Evolutionary conservation across 2,888 invertebrate genomes (phyloP).

Genomic region (Strigamia crassipes): DNA sequence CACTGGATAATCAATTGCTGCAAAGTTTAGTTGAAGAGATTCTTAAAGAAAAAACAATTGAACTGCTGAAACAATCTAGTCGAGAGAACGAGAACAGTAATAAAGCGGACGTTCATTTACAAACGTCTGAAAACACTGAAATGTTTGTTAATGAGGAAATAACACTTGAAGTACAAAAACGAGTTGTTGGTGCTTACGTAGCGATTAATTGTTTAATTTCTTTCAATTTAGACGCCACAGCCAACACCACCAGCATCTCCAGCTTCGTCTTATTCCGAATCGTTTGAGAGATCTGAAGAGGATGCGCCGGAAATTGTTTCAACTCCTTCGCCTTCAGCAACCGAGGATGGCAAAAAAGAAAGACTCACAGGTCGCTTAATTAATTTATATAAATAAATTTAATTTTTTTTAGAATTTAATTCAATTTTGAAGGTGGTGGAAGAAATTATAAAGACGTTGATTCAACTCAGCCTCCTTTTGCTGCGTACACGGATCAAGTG

Average conservation of each 20-base stretch:
- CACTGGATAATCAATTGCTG: background rate
- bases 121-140: background rate
- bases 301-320: background rate
- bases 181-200: background rate
- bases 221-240: background rate
- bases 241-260: background rate
- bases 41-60: background rate
- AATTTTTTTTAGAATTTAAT: no score
- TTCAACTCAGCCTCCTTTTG: background rate
- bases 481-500: background rate
- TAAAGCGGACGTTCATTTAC: background rate
- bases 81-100: background rate
- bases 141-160: background rate
- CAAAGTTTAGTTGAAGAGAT: background rate
- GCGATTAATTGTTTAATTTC: background rate
- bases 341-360: background rate
- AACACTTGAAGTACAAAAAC: background rate
- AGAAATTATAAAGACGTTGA: background rate
- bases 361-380: background rate
- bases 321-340: background rate
- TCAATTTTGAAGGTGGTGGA: background rate
- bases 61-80: background rate
- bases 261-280: background rate
- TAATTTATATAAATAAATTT: background rate
- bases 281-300: background rate